These are phyloP conservation scores for Balanococcus diminutus DNA, from an alignment of 2,888 invertebrate genomes.

Conservation along the genomic window DNA sequence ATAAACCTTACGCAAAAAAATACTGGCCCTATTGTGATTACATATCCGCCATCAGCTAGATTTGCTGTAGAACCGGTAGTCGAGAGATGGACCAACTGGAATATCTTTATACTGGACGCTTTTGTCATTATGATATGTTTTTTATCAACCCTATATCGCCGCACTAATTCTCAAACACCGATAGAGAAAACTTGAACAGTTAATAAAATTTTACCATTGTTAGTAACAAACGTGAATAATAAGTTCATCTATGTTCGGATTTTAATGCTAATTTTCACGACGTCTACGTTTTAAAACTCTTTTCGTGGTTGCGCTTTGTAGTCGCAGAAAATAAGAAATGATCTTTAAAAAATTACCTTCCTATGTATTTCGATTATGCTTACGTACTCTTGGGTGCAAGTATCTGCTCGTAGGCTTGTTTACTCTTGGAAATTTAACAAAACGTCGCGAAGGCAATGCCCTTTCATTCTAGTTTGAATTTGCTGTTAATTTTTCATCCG, in stretches of 20 bases:
- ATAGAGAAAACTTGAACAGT: conserved; percentile 34
- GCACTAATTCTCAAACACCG: background rate
- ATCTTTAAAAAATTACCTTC: background rate
- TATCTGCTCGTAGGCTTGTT: background rate
- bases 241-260: background rate
- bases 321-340: background rate
- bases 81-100: conserved; percentile 20
- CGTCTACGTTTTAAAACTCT: background rate
- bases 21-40: conserved; percentile 27
- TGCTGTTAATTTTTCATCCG: no score
- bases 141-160: conserved; percentile 32
- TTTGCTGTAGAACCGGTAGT: conserved; percentile 20
- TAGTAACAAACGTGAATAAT: background rate
- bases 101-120: conserved; percentile 38
- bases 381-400: background rate
- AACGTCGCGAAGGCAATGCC: background rate
- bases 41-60: conserved; percentile 31
- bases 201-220: conserved; percentile 31
- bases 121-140: conserved; percentile 38
- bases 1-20: conserved; percentile 36
- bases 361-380: background rate
- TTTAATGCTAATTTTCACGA: conserved; percentile 4
- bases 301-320: background rate
- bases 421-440: background rate
- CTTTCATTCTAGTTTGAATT: background rate